Percentiles rank a stretch among this genome's conserved stretches.
Conservation (phyloP, 2,113 vertebrate species). For the Cichladusa arquata region DNA sequence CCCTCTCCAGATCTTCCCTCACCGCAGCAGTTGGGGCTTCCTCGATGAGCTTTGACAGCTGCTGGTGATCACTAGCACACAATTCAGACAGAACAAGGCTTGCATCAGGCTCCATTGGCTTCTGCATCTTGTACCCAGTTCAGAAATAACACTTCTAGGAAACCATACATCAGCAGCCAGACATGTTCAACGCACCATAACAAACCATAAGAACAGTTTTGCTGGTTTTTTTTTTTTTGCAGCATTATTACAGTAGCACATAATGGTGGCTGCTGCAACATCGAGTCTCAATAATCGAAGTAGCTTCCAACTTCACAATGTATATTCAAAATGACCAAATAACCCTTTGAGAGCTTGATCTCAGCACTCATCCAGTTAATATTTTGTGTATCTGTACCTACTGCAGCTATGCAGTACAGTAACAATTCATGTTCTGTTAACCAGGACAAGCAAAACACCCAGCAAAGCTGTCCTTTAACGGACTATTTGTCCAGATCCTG, state of each 20-base stretch:
- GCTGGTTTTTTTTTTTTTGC: too few species aligned
- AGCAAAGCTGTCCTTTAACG: background rate
- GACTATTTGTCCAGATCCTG: background rate
- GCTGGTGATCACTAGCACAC: slow-evolving; percentile 81
- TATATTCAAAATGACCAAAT: background rate
- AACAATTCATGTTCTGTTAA: background rate
- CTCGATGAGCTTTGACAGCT: slow-evolving; percentile 81
- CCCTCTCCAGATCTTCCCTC: slow-evolving; percentile 79
- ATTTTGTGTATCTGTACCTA: background rate
- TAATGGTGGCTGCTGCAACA: background rate
- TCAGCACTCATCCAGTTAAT: background rate
- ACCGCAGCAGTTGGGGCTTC: slow-evolving; percentile 73
- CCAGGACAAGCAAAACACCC: background rate
- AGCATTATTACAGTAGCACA: background rate
- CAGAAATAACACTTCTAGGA: background rate
- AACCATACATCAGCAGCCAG: background rate
- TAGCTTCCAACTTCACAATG: background rate
- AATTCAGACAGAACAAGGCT: background rate
- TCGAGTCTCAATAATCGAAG: background rate
- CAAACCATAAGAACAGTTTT: background rate
- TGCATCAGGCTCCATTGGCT: background rate
- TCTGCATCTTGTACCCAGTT: background rate
- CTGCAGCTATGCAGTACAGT: background rate
- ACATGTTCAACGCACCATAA: background rate
- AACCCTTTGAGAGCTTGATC: background rate